Base-by-base conservation (phyloP, 92 coral and sea anemone genomes). In the Micromussa lordhowensis region DNA sequence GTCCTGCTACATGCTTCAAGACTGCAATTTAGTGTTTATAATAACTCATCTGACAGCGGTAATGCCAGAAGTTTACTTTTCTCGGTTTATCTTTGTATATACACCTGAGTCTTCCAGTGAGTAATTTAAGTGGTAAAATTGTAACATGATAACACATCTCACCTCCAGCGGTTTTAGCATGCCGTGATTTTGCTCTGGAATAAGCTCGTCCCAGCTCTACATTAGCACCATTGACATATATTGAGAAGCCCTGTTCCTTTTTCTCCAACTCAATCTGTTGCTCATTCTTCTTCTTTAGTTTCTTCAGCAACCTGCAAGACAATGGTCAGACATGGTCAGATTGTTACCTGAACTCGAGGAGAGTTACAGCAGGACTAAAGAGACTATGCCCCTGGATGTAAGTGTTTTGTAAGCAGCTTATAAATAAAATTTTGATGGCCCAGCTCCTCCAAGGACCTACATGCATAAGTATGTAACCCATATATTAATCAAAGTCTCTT, bases 171-270 rank as follows among this genome's bases (percentile, higher is more conserved):
- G 99, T 97, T 74, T 97, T 96, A 17, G 99, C 79, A 36, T 94
- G 94, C 21, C 99, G 91, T 71, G 98, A 85, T 86, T 92, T 95
- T 64, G 90, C 88, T 16, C 93, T 88, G 59, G 92, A 80, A 66
- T 93, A 91, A 26, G 80, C 82, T 48, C 82, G 64, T 66, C 91
- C 90, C 57, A 96, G 48, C n/a, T 92, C 95, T 49, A 87, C 91
- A 88, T 97, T 97, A 17, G 99, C 99, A 75, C 99, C 99, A 90
- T 96, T 97, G 44, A 97, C 97, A 85, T 97, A 97, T 68, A 97
- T 40, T 28, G 98, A 95, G 82, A 97, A 97, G 5, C 99, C 99
- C 86, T 97, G 99, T 51, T 97, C 99, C 82, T 93, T 94, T 40
- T 94, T 97, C 91, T 97, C 99, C 82, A 96, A 75, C 75, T 91